phyloP scores from a whole-genome alignment of 2,797 vertebrate genomes.

The Danionella dracula region DNA sequence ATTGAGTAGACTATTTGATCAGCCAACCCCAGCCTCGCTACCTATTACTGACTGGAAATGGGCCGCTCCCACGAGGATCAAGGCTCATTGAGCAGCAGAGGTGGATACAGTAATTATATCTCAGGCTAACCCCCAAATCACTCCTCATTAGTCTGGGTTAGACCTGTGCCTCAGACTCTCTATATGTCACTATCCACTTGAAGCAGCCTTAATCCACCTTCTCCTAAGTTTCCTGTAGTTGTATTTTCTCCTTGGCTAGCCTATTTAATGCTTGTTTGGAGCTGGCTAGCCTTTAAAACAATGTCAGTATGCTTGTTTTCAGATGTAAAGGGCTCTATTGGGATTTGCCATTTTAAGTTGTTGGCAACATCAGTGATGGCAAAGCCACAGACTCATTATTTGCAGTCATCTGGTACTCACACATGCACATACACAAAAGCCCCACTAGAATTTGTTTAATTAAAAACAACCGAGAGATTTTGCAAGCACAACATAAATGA shows the following conservation, averaged over 20 bases:
- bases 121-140: slow-evolving; percentile 67
- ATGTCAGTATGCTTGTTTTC: slow-evolving; percentile 45
- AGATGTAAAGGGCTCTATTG: slow-evolving; percentile 39
- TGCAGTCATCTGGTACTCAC: not conserved
- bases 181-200: slow-evolving; percentile 54
- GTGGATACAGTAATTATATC: slow-evolving; percentile 75
- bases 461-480: not conserved
- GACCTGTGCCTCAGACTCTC: slow-evolving; percentile 49
- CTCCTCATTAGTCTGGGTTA: slow-evolving; percentile 68
- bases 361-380: not conserved
- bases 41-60: slow-evolving; percentile 71
- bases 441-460: not conserved
- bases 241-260: slow-evolving; percentile 53
- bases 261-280: slow-evolving; percentile 56
- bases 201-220: slow-evolving; percentile 33
- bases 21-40: slow-evolving; percentile 55
- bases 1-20: slow-evolving; percentile 68
- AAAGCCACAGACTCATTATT: not conserved
- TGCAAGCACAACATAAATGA: no score
- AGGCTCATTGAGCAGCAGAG: slow-evolving; percentile 73
- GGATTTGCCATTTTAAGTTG: slow-evolving; percentile 32
- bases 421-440: not conserved
- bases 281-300: slow-evolving; percentile 54
- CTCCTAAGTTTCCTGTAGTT: slow-evolving; percentile 28
- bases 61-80: slow-evolving; percentile 60